Conservation (phyloP, 1,140 invertebrate genomes). For the Drosophila athabasca region DNA sequence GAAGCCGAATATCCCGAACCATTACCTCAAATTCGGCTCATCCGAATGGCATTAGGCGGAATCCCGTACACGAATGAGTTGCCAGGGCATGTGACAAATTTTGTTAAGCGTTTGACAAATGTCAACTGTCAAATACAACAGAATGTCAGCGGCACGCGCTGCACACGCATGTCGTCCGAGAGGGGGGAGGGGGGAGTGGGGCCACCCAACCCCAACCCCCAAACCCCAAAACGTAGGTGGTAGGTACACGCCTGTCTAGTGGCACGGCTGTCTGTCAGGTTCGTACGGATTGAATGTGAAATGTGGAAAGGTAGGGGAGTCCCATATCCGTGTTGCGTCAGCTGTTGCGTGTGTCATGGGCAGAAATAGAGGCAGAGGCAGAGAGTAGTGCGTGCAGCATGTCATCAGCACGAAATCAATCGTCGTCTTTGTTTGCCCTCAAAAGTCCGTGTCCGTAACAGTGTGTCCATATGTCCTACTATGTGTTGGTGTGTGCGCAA, state of each 20-base stretch:
- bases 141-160: constrained; percentile 38
- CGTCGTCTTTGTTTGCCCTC: constrained; percentile 52
- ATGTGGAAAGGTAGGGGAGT: neutral
- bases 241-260: neutral
- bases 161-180: neutral
- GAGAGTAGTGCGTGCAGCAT: constrained; percentile 21
- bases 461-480: too few relatives aligned
- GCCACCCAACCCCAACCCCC: neutral
- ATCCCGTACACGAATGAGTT: constrained; percentile 18
- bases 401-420: constrained; percentile 63
- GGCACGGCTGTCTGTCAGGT: too few relatives aligned
- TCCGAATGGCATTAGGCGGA: constrained; percentile 54
- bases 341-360: constrained; percentile 43
- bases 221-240: neutral
- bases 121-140: constrained; percentile 76
- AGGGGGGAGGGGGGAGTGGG: too few relatives aligned
- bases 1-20: neutral
- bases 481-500: too few relatives aligned
- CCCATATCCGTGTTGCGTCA: constrained; percentile 14
- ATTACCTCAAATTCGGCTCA: constrained; percentile 29
- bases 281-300: too few relatives aligned
- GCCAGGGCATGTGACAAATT: constrained; percentile 64
- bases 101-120: constrained; percentile 81
- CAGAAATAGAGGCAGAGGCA: constrained; percentile 3
- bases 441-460: constrained; percentile 20